phyloP scores from a whole-genome alignment of 2,888 invertebrate species.

The Amphipyra tragopoginis region DNA sequence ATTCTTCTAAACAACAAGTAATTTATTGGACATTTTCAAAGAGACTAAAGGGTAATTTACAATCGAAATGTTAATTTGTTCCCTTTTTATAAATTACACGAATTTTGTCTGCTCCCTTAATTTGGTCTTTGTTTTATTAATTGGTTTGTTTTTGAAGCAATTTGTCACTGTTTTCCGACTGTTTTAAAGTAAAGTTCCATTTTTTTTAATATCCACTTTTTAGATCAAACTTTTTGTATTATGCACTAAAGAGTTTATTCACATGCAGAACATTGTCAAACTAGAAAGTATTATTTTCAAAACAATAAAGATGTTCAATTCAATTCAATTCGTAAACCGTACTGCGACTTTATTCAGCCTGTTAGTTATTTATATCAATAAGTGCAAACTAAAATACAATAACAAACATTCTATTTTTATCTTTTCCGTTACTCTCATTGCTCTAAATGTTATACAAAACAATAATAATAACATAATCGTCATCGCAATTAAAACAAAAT shows the following conservation, averaged over 20 bases:
- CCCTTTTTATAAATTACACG: conserved; percentile 14
- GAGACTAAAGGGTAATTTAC: conserved; percentile 22
- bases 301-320: not conserved
- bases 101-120: conserved; percentile 3
- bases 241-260: not conserved
- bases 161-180: not conserved
- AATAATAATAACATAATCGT: conserved; percentile 1
- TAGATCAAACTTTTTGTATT: not conserved
- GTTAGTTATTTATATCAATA: conserved; percentile 10
- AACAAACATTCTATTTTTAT: conserved; percentile 21
- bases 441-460: not conserved
- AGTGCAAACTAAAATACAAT: not conserved
- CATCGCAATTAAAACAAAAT: not conserved
- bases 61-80: conserved; percentile 27
- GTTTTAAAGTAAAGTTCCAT: not conserved
- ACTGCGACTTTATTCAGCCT: conserved; percentile 3
- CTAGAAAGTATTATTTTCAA: too few species aligned
- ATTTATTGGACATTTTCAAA: conserved; percentile 53
- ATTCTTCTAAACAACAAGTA: conserved; percentile 61
- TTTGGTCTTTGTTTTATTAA: conserved; percentile 18
- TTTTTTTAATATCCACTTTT: not conserved
- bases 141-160: not conserved
- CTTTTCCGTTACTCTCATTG: conserved; percentile 10
- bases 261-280: not conserved
- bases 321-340: not conserved